phyloP scores from a whole-genome alignment of 2,888 invertebrate species.

The Abrostola triplasia region DNA sequence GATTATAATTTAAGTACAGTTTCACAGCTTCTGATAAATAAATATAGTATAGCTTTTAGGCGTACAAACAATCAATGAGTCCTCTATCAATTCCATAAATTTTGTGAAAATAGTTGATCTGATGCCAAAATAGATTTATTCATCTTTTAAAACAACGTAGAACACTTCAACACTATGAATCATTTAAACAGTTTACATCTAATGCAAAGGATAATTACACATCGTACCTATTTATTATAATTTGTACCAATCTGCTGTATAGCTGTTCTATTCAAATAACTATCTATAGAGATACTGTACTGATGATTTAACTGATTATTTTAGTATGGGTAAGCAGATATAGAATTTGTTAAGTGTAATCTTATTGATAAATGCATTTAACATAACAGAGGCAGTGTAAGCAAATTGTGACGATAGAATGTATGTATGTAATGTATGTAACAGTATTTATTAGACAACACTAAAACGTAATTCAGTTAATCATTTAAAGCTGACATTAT shows the following conservation, averaged over 20 bases:
- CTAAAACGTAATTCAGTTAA: constrained; percentile 41
- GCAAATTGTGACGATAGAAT: constrained; percentile 51
- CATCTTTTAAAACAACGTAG: constrained; percentile 55
- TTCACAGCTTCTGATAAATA: constrained; percentile 85
- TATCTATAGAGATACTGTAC: constrained; percentile 46
- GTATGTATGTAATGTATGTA: constrained; percentile 36
- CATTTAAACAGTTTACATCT: constrained; percentile 53
- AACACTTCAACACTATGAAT: constrained; percentile 41
- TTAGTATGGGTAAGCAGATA: constrained; percentile 32
- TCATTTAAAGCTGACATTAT: constrained; percentile 45
- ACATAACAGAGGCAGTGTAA: constrained; percentile 44
- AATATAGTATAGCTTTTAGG: constrained; percentile 72
- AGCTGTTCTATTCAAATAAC: constrained; percentile 45
- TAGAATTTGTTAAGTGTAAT: constrained; percentile 24
- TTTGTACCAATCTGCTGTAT: constrained; percentile 59
- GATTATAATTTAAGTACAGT: constrained; percentile 85
- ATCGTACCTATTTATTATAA: constrained; percentile 51
- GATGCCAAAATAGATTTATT: constrained; percentile 75
- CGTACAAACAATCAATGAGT: constrained; percentile 62
- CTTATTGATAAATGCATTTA: constrained; percentile 47
- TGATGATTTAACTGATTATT: constrained; percentile 27
- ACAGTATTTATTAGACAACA: constrained; percentile 24
- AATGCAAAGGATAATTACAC: constrained; percentile 45
- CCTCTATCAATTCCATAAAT: constrained; percentile 76
- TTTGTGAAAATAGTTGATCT: constrained; percentile 70